Evolutionary conservation across 1,140 invertebrate species (phyloP).

Genomic region (Sycophaga agraensis): DNA sequence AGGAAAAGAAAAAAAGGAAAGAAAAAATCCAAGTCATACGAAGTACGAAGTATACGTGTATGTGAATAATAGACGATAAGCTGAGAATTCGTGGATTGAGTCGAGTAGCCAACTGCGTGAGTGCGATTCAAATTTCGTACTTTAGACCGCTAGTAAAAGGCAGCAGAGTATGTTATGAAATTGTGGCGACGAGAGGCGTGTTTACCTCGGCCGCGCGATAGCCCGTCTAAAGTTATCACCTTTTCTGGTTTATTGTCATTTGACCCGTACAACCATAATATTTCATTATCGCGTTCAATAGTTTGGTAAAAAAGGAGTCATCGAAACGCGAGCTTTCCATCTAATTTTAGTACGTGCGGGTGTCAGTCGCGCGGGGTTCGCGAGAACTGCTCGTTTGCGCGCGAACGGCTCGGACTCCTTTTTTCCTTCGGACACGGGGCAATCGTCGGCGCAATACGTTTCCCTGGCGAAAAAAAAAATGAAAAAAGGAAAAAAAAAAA

Average conservation of each 20-base stretch:
- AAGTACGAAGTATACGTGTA: too few species aligned
- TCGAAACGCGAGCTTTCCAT: slow-evolving; percentile 31
- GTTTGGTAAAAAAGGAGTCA: slow-evolving; percentile 15
- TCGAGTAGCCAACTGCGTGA: too few species aligned
- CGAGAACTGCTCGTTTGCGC: too few species aligned
- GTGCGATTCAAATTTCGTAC: slow-evolving; percentile 23
- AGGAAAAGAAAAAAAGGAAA: too few species aligned
- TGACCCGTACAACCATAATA: slow-evolving; percentile 31
- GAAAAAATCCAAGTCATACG: too few species aligned
- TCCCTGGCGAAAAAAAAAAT: too few species aligned
- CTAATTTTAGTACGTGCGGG: slow-evolving; percentile 19
- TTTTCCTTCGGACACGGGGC: too few species aligned
- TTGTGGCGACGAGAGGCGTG: slow-evolving; percentile 19
- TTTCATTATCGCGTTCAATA: slow-evolving; percentile 30
- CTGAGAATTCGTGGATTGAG: background rate
- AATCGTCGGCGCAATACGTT: too few species aligned
- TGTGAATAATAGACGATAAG: slow-evolving; percentile 14
- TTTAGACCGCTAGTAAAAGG: slow-evolving; percentile 7
- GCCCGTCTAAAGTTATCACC: slow-evolving; percentile 33
- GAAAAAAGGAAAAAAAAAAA: too few species aligned
- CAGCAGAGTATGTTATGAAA: slow-evolving; percentile 27
- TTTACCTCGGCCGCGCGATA: slow-evolving; percentile 30
- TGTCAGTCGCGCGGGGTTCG: slow-evolving; percentile 15
- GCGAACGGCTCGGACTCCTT: too few species aligned
- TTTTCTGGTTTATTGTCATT: slow-evolving; percentile 33